Base-by-base conservation (phyloP, 2,113 vertebrate species). In the Maccullochella peelii region DNA sequence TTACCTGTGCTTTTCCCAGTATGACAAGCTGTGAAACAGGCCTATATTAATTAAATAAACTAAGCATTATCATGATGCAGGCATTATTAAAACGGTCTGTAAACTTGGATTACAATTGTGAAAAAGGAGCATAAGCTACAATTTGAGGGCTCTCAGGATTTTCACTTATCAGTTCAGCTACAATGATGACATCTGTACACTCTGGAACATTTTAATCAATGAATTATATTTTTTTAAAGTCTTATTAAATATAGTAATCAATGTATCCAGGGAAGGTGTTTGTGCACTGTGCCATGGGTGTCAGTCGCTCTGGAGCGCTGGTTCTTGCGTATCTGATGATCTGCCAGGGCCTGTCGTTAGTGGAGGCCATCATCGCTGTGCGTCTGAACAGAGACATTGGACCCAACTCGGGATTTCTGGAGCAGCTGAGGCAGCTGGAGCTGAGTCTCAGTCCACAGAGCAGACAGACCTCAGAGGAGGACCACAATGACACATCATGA, bases 311-410 rank as follows among this genome's bases (percentile, higher is more conserved):
- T 0, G 96, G 95, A 2, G 94, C 95, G 0, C 83, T 97, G 63
- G 96, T 97, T 80, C 92, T 98, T 82, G 95, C 96, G 4, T 97
- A 95, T 86, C 90, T 97, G 86, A 96, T 97, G 96, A 95, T 97
- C 89, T 93, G 58, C 36, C 94, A 96, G 83, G 90, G 95, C 65
- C 90, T 96, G 95, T 93, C 94, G 0, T 93, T 97, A 0, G 94
- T 93, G 42, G 96, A 97, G 18, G 95, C 96, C 89, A 94, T 98
- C 85, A 93, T 94, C 83, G 85, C 87, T 9, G 96, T 97, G 69
- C 90, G 94, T 44, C 81, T 95, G 76, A 95, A 94, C 81, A 90
- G 95, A 33, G 91, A 95, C 58, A 96, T 97, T 84, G 96, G 94
- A 87, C 97, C 96, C 4, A 97, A 97, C 93, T 86, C 88, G 0